These are phyloP conservation scores for Ibidorhyncha struthersii DNA, from an alignment of 2,113 vertebrate species.

Conservation along the genomic window DNA sequence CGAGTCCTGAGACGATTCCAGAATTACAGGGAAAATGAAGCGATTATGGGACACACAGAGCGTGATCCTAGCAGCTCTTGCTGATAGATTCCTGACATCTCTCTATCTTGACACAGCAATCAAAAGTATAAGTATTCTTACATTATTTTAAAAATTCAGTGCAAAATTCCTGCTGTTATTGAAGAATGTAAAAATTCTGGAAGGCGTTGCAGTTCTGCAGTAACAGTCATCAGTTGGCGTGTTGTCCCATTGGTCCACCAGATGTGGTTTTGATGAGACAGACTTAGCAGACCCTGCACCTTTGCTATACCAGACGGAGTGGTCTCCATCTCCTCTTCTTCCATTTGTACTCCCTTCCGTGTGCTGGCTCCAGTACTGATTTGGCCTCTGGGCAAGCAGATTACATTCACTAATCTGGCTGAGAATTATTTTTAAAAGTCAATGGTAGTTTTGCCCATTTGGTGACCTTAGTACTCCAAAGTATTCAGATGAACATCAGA, in stretches of 20 bases:
- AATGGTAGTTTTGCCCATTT: rapidly evolving
- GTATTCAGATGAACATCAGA: neutral
- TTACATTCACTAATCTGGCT: neutral
- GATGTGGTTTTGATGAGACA: neutral
- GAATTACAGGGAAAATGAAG: neutral
- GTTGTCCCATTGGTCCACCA: neutral
- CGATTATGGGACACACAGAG: neutral
- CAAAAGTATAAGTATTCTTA: neutral
- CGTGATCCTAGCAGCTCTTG: neutral
- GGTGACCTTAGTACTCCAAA: neutral
- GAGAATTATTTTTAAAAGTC: neutral
- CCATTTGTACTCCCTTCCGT: neutral
- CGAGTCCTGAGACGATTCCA: neutral
- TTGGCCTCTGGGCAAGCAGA: neutral
- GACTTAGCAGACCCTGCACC: neutral
- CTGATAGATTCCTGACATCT: neutral
- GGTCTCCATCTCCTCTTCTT: neutral
- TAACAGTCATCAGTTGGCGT: neutral
- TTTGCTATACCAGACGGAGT: neutral
- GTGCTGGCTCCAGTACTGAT: neutral
- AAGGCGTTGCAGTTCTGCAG: neutral
- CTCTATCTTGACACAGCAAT: neutral
- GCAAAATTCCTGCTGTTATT: neutral
- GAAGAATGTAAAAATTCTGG: neutral
- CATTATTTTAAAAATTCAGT: neutral